Evolutionary conservation across 2,113 vertebrate species (phyloP).

Genomic region (Onychostoma macrolepis): DNA sequence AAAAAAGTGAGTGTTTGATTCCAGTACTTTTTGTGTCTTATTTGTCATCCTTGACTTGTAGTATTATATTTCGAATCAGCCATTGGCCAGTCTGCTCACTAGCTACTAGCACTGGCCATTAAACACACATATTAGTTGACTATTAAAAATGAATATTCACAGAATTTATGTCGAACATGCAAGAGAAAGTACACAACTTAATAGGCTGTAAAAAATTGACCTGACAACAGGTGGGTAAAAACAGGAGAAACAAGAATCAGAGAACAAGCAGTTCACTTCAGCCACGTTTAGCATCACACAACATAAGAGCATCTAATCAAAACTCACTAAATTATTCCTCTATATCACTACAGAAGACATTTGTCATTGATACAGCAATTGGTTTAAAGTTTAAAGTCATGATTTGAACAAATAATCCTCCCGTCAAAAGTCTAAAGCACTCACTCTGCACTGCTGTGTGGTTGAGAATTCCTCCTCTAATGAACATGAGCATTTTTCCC

Average conservation of each 20-base stretch:
- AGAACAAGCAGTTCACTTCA: neutral
- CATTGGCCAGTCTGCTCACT: too few relatives aligned
- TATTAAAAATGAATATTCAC: neutral
- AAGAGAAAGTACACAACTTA: neutral
- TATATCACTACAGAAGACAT: neutral
- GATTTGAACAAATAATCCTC: neutral
- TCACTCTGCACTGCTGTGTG: conserved; percentile 21
- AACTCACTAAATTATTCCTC: neutral
- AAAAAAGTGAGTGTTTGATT: too few relatives aligned
- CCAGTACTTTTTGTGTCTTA: too few relatives aligned
- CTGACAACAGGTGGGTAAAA: conserved; percentile 1
- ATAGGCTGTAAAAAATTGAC: neutral
- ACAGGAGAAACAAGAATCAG: neutral
- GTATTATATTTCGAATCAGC: too few relatives aligned
- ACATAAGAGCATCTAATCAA: neutral
- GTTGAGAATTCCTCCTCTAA: conserved; percentile 13
- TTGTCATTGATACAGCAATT: neutral
- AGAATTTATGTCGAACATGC: neutral
- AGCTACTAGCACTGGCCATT: too few relatives aligned
- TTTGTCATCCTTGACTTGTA: too few relatives aligned
- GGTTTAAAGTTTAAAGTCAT: neutral
- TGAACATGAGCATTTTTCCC: conserved; percentile 5
- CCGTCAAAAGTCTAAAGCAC: neutral
- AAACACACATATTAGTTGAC: neutral
- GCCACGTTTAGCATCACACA: neutral